A percentile compares a stretch with the other conserved stretches of the same genome.
Conservation (phyloP, 2,113 vertebrate species). For the Cavia porcellus region DNA sequence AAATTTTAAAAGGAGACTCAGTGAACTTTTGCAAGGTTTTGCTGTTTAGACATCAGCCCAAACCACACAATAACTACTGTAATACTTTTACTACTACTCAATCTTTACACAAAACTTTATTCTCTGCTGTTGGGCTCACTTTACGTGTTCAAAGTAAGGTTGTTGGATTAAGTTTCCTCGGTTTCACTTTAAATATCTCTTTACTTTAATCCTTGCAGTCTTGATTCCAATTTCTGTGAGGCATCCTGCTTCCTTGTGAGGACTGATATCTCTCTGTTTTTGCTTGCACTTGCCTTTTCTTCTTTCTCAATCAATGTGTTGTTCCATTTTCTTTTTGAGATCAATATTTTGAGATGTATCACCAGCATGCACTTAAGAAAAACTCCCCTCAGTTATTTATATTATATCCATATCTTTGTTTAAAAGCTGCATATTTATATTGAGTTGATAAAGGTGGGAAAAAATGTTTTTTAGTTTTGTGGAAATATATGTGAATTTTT, state of each 20-base stretch:
- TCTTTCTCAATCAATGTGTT: slow-evolving; percentile 68
- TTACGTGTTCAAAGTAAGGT: neutral
- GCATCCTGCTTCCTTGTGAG: neutral
- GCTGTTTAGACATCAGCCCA: neutral
- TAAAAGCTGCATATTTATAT: neutral
- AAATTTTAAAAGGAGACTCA: neutral
- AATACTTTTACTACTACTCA: neutral
- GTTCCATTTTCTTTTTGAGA: slow-evolving; percentile 66
- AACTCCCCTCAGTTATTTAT: slow-evolving; percentile 52
- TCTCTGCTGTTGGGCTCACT: neutral
- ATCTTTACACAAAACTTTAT: slow-evolving; percentile 17
- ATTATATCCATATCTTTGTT: slow-evolving; percentile 46
- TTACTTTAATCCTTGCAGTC: neutral
- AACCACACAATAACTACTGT: neutral
- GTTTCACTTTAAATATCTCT: slow-evolving; percentile 25
- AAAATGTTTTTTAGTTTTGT: neutral
- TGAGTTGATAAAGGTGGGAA: neutral
- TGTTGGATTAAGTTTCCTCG: neutral
- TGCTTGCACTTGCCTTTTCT: neutral
- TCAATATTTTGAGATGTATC: slow-evolving; percentile 72
- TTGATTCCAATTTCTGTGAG: neutral
- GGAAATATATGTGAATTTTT: neutral
- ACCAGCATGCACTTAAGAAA: slow-evolving; percentile 24
- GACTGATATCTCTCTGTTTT: neutral
- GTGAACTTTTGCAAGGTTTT: neutral